Conservation (phyloP, 2,888 invertebrate genomes). For the Conus canariensis region DNA sequence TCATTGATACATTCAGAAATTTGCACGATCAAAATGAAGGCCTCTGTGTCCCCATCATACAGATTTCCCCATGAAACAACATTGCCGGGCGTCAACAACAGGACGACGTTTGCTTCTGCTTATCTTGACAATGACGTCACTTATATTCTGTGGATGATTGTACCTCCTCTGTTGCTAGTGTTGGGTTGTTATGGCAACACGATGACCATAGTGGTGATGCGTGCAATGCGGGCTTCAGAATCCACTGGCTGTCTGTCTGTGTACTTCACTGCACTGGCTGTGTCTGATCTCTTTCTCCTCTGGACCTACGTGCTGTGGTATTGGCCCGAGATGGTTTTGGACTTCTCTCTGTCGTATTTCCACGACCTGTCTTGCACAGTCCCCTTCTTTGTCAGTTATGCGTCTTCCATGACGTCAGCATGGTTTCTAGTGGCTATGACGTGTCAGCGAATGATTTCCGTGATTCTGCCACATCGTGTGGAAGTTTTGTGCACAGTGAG, state of each 20-base stretch:
- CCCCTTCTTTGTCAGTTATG: not conserved
- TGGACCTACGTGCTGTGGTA: too few relatives aligned
- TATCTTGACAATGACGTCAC: not conserved
- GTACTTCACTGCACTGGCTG: not conserved
- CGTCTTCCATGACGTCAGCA: not conserved
- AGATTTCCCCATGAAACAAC: too few relatives aligned
- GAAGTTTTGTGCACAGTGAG: not conserved
- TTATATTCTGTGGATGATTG: not conserved
- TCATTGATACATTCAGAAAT: too few relatives aligned
- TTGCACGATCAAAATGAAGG: too few relatives aligned
- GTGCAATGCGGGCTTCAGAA: not conserved
- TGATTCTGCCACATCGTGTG: not conserved
- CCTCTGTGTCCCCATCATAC: too few relatives aligned
- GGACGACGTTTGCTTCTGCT: not conserved
- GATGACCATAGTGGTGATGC: not conserved
- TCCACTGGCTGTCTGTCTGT: not conserved
- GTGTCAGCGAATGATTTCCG: not conserved
- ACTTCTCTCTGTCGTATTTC: too few relatives aligned
- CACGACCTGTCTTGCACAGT: not conserved
- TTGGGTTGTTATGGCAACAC: not conserved
- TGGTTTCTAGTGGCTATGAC: slow-evolving; percentile 15
- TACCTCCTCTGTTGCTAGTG: not conserved
- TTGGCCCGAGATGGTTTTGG: too few relatives aligned
- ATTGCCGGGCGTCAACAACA: too few relatives aligned
- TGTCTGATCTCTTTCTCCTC: not conserved